Percentiles rank a stretch among this genome's conserved stretches.
phyloP scores from a whole-genome alignment of 1,140 invertebrate species.

The Zaprionus vittiger region DNA sequence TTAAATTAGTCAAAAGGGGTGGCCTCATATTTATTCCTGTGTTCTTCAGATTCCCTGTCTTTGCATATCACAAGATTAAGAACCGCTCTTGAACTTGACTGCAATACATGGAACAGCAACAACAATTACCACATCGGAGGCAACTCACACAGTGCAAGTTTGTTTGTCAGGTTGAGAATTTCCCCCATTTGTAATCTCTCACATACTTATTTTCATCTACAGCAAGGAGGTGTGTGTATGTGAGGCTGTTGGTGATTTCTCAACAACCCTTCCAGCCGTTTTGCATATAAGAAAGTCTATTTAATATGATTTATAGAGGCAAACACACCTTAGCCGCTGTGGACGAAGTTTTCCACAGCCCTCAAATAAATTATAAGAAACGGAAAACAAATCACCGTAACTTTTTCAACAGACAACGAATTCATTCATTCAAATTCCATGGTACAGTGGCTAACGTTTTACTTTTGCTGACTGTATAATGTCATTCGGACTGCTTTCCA shows the following conservation, averaged over 20 bases:
- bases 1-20: background rate
- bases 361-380: background rate
- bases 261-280: conserved; percentile 8
- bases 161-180: background rate
- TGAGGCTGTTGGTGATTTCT: conserved; percentile 20
- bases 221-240: conserved; percentile 6
- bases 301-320: conserved; percentile 33
- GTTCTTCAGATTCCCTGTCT: background rate
- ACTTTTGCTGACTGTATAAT: conserved; percentile 11
- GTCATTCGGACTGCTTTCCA: conserved; percentile 20
- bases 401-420: background rate
- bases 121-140: background rate
- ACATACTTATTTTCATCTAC: conserved; percentile 24
- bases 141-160: background rate
- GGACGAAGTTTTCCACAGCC: background rate
- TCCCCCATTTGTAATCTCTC: background rate
- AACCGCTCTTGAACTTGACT: background rate
- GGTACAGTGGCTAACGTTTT: conserved; percentile 1
- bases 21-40: background rate
- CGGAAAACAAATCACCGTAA: conserved; percentile 1
- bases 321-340: background rate
- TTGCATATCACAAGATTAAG: background rate
- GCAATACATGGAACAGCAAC: background rate
- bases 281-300: conserved; percentile 31
- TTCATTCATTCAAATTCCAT: conserved; percentile 15